Base-by-base conservation (phyloP, 2,113 vertebrate genomes). In the Coptodon bakossiorum region DNA sequence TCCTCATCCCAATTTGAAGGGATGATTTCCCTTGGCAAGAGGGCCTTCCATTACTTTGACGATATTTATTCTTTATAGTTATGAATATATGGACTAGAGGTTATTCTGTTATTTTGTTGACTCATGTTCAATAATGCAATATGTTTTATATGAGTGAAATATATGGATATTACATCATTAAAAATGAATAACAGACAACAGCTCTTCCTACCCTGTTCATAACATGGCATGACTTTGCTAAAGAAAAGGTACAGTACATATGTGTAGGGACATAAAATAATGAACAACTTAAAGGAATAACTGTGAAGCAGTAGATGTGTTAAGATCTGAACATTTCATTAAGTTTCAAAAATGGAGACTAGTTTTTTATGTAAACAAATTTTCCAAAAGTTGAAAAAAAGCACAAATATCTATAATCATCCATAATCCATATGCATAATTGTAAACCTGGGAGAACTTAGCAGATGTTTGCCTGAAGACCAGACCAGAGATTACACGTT, bases 11-110 rank as follows among this genome's bases (percentile, higher is more conserved):
- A 89, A 82, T 93, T 90, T 93, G 87, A 90, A 85, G 66, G 83
- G 71, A 88, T 93, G 91, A 92, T 95, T 94, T 95, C 93, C 92
- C 92, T 82, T 2, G 89, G 53, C 61, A 53, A 88, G 24, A 85
- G 14, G 81, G 11, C 83, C 61, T 52, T 40, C 80, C 80, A 57
- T 88, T 88, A 81, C 82, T 86, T 82, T 89, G 71, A 92, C 40
- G 43, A 90, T 86, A 85, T 87, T 81, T 84, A 83, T 43, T 86
- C 80, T 81, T 54, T 90, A 89, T 71, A 16, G 80, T 90, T 83
- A 87, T 63, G 86, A 73, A 36, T 17, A 68, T 22, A 84, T 83
- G 76, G 66, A 57, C 85, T 36, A 17, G 83, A 84, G 91, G 73
- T 38, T 66, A 66, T 38, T 38, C 79, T 24, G 31, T 8, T 13